Base-by-base conservation (phyloP, 2,113 vertebrate genomes). In the Periophthalmodon schlosseri region DNA sequence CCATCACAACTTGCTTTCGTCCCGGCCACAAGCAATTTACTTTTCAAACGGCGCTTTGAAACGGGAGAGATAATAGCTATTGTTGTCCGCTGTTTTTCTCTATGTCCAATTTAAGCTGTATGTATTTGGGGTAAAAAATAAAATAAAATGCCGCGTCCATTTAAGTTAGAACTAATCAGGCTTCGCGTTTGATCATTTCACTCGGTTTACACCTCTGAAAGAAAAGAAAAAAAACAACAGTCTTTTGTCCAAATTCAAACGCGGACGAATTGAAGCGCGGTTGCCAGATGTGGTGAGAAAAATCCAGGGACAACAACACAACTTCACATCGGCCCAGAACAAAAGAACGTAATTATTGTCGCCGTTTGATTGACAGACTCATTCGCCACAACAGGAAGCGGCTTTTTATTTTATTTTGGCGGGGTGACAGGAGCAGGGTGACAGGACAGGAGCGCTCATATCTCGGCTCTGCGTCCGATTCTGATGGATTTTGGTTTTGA, bases 341-440 rank as follows among this genome's bases (percentile, higher is more conserved):
- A 65, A 65, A 65, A 36, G 16, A 39, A 39, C 34, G 34, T 20
- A 65, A 65, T 65, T 65, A 65, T 65, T n/a, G 63, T 36, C 34
- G 63, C 16, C 28, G 5, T 63, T 65, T 65, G 63, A 65, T 44
- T 65, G 63, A 65, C 63, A 65, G 63, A 44, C 63, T 65, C 63
- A 65, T 65, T 65, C 63, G 36, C 34, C 34, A 21, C 63, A 39
- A n/a, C 63, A 39, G 34, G 63, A 65, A 65, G 63, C 16, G n/a
- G 34, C 8, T 65, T 65, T 65, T 39, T 33, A 13, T 65, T 65
- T 65, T 65, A 65, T 65, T 65, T 65, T 65, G 63, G 63, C 63
- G 34, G 63, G 63, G 34, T 65, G 63, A 65, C 63, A 65, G 33
- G 63, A 12, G 20, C 8, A 7, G 2, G 58, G 3, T 34, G 58